These are phyloP conservation scores for Eristalinus sepulchralis DNA, from an alignment of 2,888 invertebrate genomes.

Conservation along the genomic window DNA sequence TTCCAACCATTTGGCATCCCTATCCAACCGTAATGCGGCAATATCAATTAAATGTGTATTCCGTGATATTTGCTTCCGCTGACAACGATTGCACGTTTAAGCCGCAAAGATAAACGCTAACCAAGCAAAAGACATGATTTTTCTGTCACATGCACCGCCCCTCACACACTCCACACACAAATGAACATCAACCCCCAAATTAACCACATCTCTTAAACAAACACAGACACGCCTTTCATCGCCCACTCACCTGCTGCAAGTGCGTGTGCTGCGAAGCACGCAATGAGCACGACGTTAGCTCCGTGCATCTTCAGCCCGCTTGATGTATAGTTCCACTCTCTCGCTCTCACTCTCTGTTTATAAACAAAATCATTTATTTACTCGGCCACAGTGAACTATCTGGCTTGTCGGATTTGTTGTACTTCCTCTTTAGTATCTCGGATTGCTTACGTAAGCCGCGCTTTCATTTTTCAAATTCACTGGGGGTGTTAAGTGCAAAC, in stretches of 20 bases:
- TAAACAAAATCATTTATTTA: slow-evolving; percentile 41
- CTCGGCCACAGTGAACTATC: slow-evolving; percentile 21
- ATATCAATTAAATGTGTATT: too few species aligned
- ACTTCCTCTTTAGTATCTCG: slow-evolving; percentile 46
- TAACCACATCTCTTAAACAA: not conserved
- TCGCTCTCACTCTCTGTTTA: slow-evolving; percentile 6
- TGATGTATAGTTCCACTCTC: not conserved
- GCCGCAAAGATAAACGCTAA: not conserved
- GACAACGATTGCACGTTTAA: too few species aligned
- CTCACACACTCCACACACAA: not conserved
- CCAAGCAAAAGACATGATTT: not conserved
- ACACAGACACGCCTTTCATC: not conserved
- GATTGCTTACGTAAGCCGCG: slow-evolving; percentile 46
- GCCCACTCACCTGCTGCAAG: slow-evolving; percentile 63
- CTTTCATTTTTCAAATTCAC: slow-evolving; percentile 57
- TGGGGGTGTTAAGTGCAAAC: slow-evolving; percentile 29
- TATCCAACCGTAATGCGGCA: too few species aligned
- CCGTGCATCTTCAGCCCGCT: slow-evolving; percentile 59
- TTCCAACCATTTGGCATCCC: too few species aligned
- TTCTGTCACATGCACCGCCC: not conserved
- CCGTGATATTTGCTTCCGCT: not conserved
- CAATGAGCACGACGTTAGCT: slow-evolving; percentile 49
- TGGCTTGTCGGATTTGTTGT: not conserved
- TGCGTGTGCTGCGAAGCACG: slow-evolving; percentile 54
- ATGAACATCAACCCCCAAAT: not conserved